Base-by-base conservation (phyloP, 2,888 invertebrate species). In the Acleris cristana region DNA sequence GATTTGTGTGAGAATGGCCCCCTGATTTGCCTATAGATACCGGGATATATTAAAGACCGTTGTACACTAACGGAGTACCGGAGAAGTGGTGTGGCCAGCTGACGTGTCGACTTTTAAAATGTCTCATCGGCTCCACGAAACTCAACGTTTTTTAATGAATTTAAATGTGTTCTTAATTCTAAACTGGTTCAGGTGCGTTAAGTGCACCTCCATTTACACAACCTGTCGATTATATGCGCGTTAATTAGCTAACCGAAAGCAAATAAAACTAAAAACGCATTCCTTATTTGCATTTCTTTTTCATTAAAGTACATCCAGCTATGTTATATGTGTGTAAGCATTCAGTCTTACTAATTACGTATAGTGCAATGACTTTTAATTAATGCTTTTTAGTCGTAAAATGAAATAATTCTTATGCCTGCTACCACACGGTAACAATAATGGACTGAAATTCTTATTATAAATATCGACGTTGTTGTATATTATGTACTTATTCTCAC, bases 91-190 rank as follows among this genome's bases (percentile, higher is more conserved):
- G 76, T 73, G 69, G 74, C 83, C 83, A 84, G 81, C 84, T 83
- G 79, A 73, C 73, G 74, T 64, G 71, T 70, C 70, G 64, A 69
- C 78, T 81, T 81, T 83, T 81, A 80, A 81, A 79, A 76, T 80
- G 81, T 86, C 82, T 83, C 84, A 76, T 75, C 73, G 72, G 69
- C 71, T 65, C 64, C 80, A 85, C 79, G 86, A 89, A 87, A 88
- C 86, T 85, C 86, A 86, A 87, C 82, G 84, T 84, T 86, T 86
- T 89, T 89, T 88, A 90, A 90, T 90, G 87, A 90, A 90, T 90
- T 90, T 89, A 87, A 90, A 90, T 87, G 85, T 82, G 87, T 84
- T 88, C 89, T 90, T 89, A 90, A 91, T 90, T 90, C 89, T 84
- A 79, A 88, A 90, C 90, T 86, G 90, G 90, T 89, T 85, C 85